phyloP scores from a whole-genome alignment of 2,797 vertebrate species.

The Iguana delicatissima region DNA sequence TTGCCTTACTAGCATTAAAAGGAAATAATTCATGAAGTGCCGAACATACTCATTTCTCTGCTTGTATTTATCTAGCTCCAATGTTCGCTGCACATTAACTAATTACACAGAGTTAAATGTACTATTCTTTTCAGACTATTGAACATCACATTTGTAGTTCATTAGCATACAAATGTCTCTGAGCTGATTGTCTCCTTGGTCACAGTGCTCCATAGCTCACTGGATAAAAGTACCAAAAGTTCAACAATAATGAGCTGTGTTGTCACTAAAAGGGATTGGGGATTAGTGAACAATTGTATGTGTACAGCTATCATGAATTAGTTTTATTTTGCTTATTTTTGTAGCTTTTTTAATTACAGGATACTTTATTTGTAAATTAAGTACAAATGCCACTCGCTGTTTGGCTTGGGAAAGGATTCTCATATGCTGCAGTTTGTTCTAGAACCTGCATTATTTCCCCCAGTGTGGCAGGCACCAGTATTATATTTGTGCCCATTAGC shows the following conservation, averaged over 20 bases:
- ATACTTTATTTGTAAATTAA: slow-evolving; percentile 4
- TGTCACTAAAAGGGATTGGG: slow-evolving; percentile 48
- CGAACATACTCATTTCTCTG: fast-evolving
- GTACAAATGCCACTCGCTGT: not conserved
- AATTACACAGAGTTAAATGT: slow-evolving; percentile 43
- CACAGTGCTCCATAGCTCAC: slow-evolving; percentile 32
- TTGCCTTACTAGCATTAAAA: not conserved
- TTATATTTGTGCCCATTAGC: too few species aligned
- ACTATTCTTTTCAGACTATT: slow-evolving; percentile 29
- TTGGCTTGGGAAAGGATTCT: slow-evolving; percentile 9
- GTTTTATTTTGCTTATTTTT: slow-evolving; percentile 25
- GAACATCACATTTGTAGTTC: slow-evolving; percentile 48
- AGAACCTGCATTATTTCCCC: too few species aligned
- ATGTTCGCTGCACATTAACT: not conserved
- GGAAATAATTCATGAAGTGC: not conserved
- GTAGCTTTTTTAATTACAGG: slow-evolving; percentile 38
- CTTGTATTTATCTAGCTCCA: slow-evolving; percentile 16
- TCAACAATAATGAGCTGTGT: slow-evolving; percentile 40
- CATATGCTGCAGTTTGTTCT: not conserved
- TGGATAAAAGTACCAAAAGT: slow-evolving; percentile 52
- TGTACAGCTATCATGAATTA: slow-evolving; percentile 2
- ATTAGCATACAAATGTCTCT: slow-evolving; percentile 62
- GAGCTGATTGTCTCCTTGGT: slow-evolving; percentile 56
- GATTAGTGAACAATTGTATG: not conserved
- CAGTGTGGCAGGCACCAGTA: too few species aligned